Percentiles rank a stretch among this genome's conserved stretches.
phyloP scores from a whole-genome alignment of 2,797 vertebrate genomes.

The Tapera naevia region DNA sequence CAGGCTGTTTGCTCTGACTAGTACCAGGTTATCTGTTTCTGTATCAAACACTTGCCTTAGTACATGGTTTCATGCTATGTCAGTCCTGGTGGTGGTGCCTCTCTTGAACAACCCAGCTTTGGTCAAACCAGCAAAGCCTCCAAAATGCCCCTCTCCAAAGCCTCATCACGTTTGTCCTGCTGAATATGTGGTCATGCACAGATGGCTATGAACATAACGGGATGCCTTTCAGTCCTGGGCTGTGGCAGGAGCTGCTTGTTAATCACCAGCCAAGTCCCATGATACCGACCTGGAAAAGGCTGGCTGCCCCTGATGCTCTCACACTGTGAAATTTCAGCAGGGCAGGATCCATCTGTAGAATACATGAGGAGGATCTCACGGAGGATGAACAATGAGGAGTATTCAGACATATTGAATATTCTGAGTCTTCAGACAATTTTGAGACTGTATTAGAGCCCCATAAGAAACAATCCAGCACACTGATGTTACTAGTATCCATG shows the following conservation, averaged over 20 bases:
- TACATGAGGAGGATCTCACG: not conserved
- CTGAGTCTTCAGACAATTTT: not conserved
- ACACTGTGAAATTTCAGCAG: not conserved
- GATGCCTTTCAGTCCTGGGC: not conserved
- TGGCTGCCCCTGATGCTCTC: not conserved
- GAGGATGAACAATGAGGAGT: not conserved
- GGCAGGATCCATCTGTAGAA: not conserved
- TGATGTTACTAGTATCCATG: not conserved
- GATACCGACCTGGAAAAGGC: not conserved
- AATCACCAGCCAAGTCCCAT: not conserved
- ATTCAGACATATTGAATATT: not conserved
- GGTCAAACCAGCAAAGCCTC: not conserved
- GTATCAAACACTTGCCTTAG: not conserved
- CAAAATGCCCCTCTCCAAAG: not conserved
- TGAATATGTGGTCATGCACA: not conserved
- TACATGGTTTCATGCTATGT: not conserved
- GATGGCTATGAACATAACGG: not conserved
- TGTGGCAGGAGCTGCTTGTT: not conserved
- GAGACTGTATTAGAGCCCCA: fast-evolving
- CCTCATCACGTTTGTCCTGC: not conserved
- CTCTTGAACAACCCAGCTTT: too few species aligned
- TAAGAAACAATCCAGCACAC: not conserved
- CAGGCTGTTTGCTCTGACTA: not conserved
- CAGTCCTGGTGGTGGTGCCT: too few species aligned
- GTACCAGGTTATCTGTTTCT: not conserved